These are phyloP conservation scores for Megaleporinus macrocephalus DNA, from an alignment of 2,113 vertebrate genomes.

Conservation along the genomic window DNA sequence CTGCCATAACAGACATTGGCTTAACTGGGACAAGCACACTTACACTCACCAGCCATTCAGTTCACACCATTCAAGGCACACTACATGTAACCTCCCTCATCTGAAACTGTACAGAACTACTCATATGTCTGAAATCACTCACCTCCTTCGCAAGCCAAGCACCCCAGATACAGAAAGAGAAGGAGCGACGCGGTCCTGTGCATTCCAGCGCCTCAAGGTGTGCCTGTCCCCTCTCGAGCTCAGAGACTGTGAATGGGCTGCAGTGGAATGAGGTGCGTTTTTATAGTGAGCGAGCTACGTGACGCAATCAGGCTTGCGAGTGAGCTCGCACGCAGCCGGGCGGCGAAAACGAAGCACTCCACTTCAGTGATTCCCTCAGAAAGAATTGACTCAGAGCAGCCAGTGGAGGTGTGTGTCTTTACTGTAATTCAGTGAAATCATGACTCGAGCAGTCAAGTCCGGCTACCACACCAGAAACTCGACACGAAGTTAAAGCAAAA, in stretches of 20 bases:
- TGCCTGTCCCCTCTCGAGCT: neutral
- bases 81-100: no score
- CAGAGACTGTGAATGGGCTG: slow-evolving; percentile 36
- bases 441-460: no score
- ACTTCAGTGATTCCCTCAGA: no score
- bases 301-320: slow-evolving; percentile 3
- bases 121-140: slow-evolving; percentile 37
- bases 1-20: neutral
- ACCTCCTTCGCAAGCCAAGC: slow-evolving; percentile 70
- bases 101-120: no score
- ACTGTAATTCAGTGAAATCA: no score
- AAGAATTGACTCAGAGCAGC: neutral
- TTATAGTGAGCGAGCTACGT: slow-evolving; percentile 26
- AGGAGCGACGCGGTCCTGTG: slow-evolving; percentile 51
- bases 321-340: neutral
- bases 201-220: slow-evolving; percentile 61
- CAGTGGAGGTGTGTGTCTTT: no score
- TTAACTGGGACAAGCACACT: neutral
- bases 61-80: no score
- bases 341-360: no score
- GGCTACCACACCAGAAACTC: no score
- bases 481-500: no score
- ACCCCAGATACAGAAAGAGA: slow-evolving; percentile 64
- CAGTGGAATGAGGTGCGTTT: slow-evolving; percentile 10
- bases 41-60: neutral